Conservation (phyloP, 2,113 vertebrate genomes). For the Lichenostomus cassidix region DNA sequence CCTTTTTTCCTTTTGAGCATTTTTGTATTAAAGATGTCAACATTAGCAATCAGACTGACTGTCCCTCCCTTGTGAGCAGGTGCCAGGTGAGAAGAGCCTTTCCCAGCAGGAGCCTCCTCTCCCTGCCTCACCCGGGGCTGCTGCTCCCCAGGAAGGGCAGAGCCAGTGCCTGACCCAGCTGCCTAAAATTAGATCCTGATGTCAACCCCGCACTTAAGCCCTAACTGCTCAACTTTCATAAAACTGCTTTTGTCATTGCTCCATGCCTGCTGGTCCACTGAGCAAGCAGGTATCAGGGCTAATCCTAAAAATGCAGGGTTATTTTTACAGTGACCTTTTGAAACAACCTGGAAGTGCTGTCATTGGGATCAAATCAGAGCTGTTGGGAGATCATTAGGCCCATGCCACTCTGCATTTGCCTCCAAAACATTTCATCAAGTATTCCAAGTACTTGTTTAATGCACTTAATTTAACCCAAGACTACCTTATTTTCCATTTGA, state of each 20-base stretch:
- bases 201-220: neutral
- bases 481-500: neutral
- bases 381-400: neutral
- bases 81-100: neutral
- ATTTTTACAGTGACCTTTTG: neutral
- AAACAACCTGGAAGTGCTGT: neutral
- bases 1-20: neutral
- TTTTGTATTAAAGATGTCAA: neutral
- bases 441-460: neutral
- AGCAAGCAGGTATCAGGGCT: slow-evolving; percentile 18
- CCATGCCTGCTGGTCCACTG: neutral
- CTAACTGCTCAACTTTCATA: slow-evolving; percentile 33
- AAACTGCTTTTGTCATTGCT: slow-evolving; percentile 39
- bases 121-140: neutral
- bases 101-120: neutral
- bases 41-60: accelerated
- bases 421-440: neutral
- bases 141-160: neutral
- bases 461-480: neutral
- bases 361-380: neutral
- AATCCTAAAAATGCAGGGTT: neutral
- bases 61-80: neutral
- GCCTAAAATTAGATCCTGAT: slow-evolving; percentile 57
- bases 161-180: neutral
- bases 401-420: neutral